Percentiles rank a stretch among this genome's conserved stretches.
Evolutionary conservation across 2,113 vertebrate genomes (phyloP).

Genomic region (Mellivora capensis): DNA sequence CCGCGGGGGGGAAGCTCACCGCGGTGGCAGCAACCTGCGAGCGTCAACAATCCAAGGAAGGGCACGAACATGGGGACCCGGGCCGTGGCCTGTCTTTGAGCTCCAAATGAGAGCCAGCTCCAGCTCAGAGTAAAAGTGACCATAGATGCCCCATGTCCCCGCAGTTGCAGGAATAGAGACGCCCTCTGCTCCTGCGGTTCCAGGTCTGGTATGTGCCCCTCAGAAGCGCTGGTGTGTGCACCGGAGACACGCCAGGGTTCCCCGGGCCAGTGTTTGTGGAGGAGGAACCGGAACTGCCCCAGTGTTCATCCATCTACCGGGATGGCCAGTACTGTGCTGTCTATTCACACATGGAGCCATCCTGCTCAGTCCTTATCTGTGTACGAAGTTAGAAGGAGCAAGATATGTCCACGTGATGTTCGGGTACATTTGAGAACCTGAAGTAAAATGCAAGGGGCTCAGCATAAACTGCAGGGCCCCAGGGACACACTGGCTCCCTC

Average conservation of each 20-base stretch:
- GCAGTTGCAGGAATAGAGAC: neutral
- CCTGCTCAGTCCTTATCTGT: fast-evolving
- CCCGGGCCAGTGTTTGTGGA: neutral
- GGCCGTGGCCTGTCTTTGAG: fast-evolving
- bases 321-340: neutral
- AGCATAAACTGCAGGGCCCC: neutral
- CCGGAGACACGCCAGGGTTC: neutral
- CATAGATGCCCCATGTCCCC: fast-evolving
- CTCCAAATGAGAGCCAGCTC: neutral
- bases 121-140: neutral
- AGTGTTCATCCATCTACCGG: fast-evolving
- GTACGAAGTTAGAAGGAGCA: neutral
- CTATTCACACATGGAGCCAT: fast-evolving
- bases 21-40: fast-evolving
- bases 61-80: fast-evolving
- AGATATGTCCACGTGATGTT: fast-evolving
- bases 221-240: neutral
- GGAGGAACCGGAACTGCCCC: too few species aligned
- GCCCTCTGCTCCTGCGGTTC: neutral
- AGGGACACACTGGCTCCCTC: neutral
- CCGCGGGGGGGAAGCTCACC: fast-evolving
- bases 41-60: too few species aligned
- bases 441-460: neutral
- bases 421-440: neutral
- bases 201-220: neutral